Evolutionary conservation across 2,113 vertebrate species (phyloP).

Genomic region (Isurus oxyrinchus): DNA sequence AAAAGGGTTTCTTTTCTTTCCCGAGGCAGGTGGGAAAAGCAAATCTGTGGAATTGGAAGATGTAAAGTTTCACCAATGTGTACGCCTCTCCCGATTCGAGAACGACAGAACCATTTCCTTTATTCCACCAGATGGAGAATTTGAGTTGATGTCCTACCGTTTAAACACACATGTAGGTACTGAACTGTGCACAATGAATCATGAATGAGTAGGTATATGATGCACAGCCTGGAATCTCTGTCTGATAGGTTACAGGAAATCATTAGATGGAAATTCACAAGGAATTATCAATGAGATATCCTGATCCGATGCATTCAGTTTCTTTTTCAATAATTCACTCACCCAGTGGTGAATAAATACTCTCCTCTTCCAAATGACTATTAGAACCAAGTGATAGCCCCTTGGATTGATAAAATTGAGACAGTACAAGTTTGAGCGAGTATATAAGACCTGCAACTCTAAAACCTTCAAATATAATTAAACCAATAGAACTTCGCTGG

Average conservation of each 20-base stretch:
- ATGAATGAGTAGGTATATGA: not conserved
- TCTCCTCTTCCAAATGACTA: not conserved
- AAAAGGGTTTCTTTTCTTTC: slow-evolving; percentile 23
- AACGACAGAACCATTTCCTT: slow-evolving; percentile 84
- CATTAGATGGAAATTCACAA: not conserved
- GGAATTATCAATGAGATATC: not conserved
- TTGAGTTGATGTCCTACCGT: slow-evolving; percentile 83
- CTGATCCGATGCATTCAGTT: not conserved
- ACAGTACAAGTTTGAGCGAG: not conserved
- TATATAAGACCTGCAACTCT: not conserved
- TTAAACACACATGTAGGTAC: slow-evolving; percentile 76
- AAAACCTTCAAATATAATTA: not conserved
- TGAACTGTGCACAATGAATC: not conserved
- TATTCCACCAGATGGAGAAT: slow-evolving; percentile 80
- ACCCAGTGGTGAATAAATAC: not conserved
- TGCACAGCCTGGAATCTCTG: not conserved
- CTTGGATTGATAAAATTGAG: not conserved
- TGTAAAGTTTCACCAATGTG: slow-evolving; percentile 83
- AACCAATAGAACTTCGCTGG: not conserved
- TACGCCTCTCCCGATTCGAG: slow-evolving; percentile 79
- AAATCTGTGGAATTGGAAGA: slow-evolving; percentile 83
- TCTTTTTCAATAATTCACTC: not conserved
- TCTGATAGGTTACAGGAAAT: not conserved
- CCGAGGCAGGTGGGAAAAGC: slow-evolving; percentile 71
- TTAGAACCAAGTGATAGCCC: not conserved